phyloP scores from a whole-genome alignment of 2,113 vertebrate genomes.

The Pampusana beccarii region DNA sequence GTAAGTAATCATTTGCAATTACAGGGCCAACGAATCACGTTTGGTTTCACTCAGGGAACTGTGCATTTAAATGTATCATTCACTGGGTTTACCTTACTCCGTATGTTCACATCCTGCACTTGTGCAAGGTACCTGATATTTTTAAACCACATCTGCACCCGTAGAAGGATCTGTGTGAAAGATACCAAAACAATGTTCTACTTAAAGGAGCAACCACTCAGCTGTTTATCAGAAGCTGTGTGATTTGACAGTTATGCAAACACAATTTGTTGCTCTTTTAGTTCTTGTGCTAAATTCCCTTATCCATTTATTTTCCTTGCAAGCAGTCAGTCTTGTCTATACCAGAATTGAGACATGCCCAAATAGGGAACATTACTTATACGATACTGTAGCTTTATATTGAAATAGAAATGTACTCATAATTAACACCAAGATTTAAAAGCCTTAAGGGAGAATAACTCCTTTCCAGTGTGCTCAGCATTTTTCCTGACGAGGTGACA shows the following conservation, averaged over 20 bases:
- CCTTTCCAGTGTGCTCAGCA: background rate
- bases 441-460: background rate
- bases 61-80: background rate
- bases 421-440: background rate
- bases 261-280: background rate
- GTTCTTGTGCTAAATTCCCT: background rate
- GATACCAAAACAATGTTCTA: background rate
- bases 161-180: background rate
- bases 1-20: background rate
- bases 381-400: background rate
- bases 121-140: background rate
- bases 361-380: background rate
- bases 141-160: background rate
- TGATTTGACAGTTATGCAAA: background rate
- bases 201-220: background rate
- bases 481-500: background rate
- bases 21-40: background rate
- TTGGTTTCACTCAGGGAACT: background rate
- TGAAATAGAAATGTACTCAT: background rate
- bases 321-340: background rate
- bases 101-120: rapidly evolving
- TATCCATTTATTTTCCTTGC: background rate
- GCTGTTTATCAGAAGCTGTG: background rate
- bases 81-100: background rate
- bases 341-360: background rate